Percentiles rank a stretch among this genome's conserved stretches.
Evolutionary conservation across 2,888 invertebrate genomes (phyloP).

Genomic region (Leptinotarsa rubiginosa): DNA sequence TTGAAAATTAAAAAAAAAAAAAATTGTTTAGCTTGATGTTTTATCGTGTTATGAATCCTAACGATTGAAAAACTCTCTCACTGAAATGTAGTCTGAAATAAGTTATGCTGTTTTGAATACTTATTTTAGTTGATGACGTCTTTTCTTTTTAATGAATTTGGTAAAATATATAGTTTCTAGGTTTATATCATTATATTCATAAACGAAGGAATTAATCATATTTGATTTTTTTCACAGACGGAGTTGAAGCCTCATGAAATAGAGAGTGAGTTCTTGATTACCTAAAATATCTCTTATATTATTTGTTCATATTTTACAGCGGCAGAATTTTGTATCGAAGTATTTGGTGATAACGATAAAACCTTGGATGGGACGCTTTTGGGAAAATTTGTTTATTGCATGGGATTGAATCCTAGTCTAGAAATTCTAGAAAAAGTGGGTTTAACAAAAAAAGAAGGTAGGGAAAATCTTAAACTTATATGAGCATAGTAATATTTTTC

Average conservation of each 20-base stretch:
- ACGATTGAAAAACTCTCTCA: no score
- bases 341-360: slow-evolving; percentile 76
- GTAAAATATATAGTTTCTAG: no score
- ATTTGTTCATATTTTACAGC: slow-evolving; percentile 49
- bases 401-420: slow-evolving; percentile 94
- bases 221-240: slow-evolving; percentile 51
- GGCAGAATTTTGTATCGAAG: slow-evolving; percentile 59
- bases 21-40: no score
- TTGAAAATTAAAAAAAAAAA: no score
- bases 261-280: slow-evolving; percentile 55
- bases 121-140: no score
- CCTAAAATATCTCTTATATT: not conserved
- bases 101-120: no score
- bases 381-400: slow-evolving; percentile 90
- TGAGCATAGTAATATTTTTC: not conserved
- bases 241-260: slow-evolving; percentile 58
- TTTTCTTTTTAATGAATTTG: no score
- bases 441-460: slow-evolving; percentile 79
- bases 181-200: no score
- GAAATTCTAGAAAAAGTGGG: slow-evolving; percentile 93
- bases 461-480: not conserved
- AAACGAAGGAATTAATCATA: no score
- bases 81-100: no score
- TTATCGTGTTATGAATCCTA: no score
- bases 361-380: slow-evolving; percentile 90